Evolutionary conservation across 2,888 invertebrate genomes (phyloP), one percentile per base, ranked within the genome.

Genomic region (Cataglyphis cursor): DNA sequence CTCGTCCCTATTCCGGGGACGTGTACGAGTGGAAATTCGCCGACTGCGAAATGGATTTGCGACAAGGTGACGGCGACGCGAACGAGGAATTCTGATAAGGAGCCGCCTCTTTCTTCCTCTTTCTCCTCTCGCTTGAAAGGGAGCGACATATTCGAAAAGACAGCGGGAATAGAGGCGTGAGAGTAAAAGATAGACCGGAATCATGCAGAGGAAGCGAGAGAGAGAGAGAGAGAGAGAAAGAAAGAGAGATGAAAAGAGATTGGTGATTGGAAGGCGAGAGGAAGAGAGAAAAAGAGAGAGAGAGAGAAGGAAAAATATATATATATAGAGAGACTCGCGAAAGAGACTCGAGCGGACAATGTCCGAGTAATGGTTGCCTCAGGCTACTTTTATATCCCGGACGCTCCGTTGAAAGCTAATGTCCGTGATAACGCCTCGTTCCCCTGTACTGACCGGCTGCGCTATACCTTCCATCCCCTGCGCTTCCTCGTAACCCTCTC

Each of bases 301-400:
- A 72, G 62, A 68, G 68, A 51, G 81, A 61, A 21, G 83, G 84
- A 65, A 83, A 83, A 31, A 31, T 31, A 31, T 31, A 31, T 31
- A 31, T 31, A 31, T 31, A 31, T 66, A 82, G 85, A 82, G 66
- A 74, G 85, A 82, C 70, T 66, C 70, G 84, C 86, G 88, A 90
- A 88, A 86, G 85, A 90, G 88, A 88, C 89, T 90, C 89, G 84
- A 86, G 87, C 93, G 94, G 93, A 94, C 94, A 94, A 93, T 94
- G 94, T 94, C 93, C 93, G 92, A 91, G 93, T 94, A 94, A 94
- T 94, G 93, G 93, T 92, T 91, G 93, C 93, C 93, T 90, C 90
- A 89, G 93, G 93, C 93, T 91, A 93, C 93, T 94, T 94, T 94
- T 93, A 93, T 94, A 93, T 92, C 92, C 91, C 89, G 87, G 85